A percentile compares a stretch with the other conserved stretches of the same genome.
Conservation (phyloP, 2,797 vertebrate species). For the Oceanodroma leucorhoa region DNA sequence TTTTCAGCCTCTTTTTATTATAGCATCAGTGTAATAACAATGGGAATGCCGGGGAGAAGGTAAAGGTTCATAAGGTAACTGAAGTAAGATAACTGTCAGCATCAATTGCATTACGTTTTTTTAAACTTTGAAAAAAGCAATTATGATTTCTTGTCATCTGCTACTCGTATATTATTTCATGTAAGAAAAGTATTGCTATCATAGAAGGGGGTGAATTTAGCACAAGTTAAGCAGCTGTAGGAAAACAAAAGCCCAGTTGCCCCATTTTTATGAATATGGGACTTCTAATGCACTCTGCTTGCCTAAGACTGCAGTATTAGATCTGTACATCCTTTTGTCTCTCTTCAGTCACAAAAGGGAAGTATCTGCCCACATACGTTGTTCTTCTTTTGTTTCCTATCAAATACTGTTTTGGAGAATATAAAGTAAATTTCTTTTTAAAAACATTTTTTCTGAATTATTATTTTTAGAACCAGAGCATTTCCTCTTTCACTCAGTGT, state of each 20-base stretch:
- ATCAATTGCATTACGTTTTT: rapidly evolving
- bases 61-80: background rate
- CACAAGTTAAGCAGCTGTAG: background rate
- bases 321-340: background rate
- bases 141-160: background rate
- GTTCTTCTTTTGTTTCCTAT: background rate
- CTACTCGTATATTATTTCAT: background rate
- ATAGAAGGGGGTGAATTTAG: background rate
- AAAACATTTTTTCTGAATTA: background rate
- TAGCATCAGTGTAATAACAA: rapidly evolving
- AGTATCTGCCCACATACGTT: background rate
- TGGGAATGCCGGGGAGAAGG: background rate
- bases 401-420: background rate
- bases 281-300: background rate
- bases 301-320: background rate
- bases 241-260: background rate
- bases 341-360: background rate
- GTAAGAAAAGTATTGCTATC: background rate
- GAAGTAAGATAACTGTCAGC: background rate
- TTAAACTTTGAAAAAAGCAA: background rate
- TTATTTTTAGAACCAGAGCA: background rate
- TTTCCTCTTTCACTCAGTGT: background rate
- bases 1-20: background rate
- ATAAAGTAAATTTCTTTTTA: background rate
- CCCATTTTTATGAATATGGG: background rate